Evolutionary conservation across 2,888 invertebrate species (phyloP), one percentile per base, ranked within the genome.

Genomic region (Agonopterix subpropinquella): DNA sequence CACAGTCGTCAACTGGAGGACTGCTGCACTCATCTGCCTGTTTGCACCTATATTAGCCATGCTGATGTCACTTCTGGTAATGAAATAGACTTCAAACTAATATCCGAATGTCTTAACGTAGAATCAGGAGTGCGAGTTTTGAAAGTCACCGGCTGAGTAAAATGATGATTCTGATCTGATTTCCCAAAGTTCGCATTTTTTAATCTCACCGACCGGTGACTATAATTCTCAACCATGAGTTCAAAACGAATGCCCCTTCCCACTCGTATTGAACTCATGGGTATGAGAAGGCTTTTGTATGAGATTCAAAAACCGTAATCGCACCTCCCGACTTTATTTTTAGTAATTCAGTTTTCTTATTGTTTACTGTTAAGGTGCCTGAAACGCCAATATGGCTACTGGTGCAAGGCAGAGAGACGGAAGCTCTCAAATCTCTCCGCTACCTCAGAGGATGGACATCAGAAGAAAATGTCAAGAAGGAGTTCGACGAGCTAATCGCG

Each of bases 311-410:
- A 13, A 13, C 13, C 13, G 13, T 13, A 13, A 13, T 13, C 13
- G 2, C 13, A 13, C 13, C 2, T 2, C 13, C 2, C 1, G 13
- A 1, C 13, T 13, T 13, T 28, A 28, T 28, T 18, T 35, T 46
- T 11, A 45, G n/a, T 44, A 39, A 28, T 28, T 28, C 7, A 7
- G 28, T 28, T 28, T 5, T 5, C 28, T 28, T 28, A 28, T 7
- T 28, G 58, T 47, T 28, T 28, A 28, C 28, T 28, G 58, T 47
- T 9, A 50, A 90, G 90, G 83, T 89, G 0, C 91, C 91, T 8
- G 91, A 91, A 65, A 89, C 90, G 0, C 91, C 91, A 28, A 77
- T 90, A 11, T 91, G 91, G 91, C 66, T 91, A 2, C 56, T 91
- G 47, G 81, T 89, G 0, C 82, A 80, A 58, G 84, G 89, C 2